phyloP scores from a whole-genome alignment of 2,888 invertebrate species.

The Spilarctia lutea region DNA sequence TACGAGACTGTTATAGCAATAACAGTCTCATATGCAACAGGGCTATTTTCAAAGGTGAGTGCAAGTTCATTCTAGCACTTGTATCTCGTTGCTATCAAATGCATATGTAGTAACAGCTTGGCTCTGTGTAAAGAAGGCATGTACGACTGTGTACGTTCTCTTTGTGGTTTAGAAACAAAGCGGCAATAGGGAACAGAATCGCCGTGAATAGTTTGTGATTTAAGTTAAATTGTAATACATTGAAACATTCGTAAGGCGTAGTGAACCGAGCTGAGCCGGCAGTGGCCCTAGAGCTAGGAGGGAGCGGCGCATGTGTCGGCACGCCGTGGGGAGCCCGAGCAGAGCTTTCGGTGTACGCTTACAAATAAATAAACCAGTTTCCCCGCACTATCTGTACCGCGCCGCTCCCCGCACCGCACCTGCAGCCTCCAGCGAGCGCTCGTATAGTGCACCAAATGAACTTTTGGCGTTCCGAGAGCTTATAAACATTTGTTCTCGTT shows the following conservation, averaged over 20 bases:
- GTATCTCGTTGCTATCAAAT: not conserved
- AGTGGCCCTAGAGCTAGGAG: conserved; percentile 3
- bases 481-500: conserved; percentile 24
- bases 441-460: conserved; percentile 65
- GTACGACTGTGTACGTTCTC: not conserved
- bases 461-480: conserved; percentile 51
- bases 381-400: conserved; percentile 37
- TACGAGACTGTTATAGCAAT: not conserved
- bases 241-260: not conserved
- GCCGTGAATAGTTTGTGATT: not conserved
- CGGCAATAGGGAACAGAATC: not conserved
- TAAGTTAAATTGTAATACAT: not conserved
- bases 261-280: not conserved
- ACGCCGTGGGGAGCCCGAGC: conserved; percentile 27
- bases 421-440: conserved; percentile 57
- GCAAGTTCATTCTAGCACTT: not conserved
- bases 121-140: not conserved
- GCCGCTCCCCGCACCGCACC: conserved; percentile 43
- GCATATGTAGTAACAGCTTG: not conserved
- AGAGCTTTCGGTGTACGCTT: conserved; percentile 71
- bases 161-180: not conserved
- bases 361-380: conserved; percentile 81
- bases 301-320: conserved; percentile 25
- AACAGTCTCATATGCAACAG: not conserved
- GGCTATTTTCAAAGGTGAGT: not conserved